Percentiles rank a stretch among this genome's conserved stretches.
phyloP scores from a whole-genome alignment of 2,797 vertebrate genomes.

The Rhinella marina region DNA sequence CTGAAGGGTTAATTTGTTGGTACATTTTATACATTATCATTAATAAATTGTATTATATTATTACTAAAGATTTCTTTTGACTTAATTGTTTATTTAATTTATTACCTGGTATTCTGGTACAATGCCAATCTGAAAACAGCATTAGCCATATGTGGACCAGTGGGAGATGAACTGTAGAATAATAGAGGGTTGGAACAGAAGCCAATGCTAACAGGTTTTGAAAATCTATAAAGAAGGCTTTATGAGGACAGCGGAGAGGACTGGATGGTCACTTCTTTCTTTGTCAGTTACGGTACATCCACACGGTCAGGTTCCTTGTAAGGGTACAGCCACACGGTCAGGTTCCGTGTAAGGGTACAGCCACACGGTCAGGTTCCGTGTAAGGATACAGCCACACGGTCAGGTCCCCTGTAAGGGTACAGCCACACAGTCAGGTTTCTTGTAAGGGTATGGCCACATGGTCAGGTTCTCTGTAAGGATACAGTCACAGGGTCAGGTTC shows the following conservation, averaged over 20 bases:
- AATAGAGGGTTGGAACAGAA: not conserved
- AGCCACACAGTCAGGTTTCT: too few species aligned
- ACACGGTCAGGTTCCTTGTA: too few species aligned
- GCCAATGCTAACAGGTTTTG: constrained; percentile 3
- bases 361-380: too few species aligned
- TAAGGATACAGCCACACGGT: too few species aligned
- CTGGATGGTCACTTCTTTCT: not conserved
- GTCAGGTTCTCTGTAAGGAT: too few species aligned
- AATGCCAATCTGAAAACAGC: constrained; percentile 2
- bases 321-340: too few species aligned
- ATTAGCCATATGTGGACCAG: constrained; percentile 12
- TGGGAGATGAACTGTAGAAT: not conserved
- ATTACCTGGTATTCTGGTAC: not conserved
- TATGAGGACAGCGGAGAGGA: not conserved
- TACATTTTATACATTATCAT: not conserved
- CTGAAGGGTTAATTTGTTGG: not conserved
- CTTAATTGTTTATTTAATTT: not conserved
- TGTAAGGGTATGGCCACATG: too few species aligned
- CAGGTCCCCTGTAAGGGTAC: too few species aligned
- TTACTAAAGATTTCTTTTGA: not conserved
- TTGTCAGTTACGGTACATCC: not conserved
- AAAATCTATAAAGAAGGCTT: not conserved
- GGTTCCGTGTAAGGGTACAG: too few species aligned
- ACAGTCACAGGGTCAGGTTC: too few species aligned
- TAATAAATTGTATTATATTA: not conserved